These are phyloP conservation scores for Scomber scombrus DNA, from an alignment of 2,113 vertebrate species.

Conservation along the genomic window DNA sequence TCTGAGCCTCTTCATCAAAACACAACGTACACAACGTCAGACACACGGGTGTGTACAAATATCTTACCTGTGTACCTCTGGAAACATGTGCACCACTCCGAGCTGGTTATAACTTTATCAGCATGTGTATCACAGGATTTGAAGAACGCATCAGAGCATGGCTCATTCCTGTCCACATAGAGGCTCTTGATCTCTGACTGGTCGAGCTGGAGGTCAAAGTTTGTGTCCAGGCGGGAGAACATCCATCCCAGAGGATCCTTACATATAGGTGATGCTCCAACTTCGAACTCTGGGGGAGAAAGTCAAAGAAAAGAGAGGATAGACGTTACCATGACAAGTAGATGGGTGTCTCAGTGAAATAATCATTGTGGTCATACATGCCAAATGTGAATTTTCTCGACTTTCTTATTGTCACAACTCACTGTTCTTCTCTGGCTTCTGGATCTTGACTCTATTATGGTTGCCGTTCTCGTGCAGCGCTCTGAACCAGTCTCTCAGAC, in stretches of 20 bases:
- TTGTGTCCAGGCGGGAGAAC: conserved; percentile 96
- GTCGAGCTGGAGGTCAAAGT: conserved; percentile 94
- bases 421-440: conserved; percentile 93
- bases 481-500: conserved; percentile 95
- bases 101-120: conserved; percentile 93
- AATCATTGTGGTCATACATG: not conserved
- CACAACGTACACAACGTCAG: too few relatives aligned
- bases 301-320: not conserved
- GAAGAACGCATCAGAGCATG: conserved; percentile 93
- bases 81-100: conserved; percentile 98
- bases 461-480: conserved; percentile 93
- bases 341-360: not conserved
- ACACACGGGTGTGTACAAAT: too few relatives aligned
- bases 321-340: too few relatives aligned
- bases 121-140: conserved; percentile 92
- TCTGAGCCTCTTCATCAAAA: too few relatives aligned
- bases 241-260: conserved; percentile 98
- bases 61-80: conserved; percentile 95
- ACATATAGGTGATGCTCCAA: conserved; percentile 92
- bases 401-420: conserved; percentile 70
- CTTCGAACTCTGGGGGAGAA: conserved; percentile 88
- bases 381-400: not conserved
- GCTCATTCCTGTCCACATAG: conserved; percentile 93
- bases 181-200: conserved; percentile 94
- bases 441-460: conserved; percentile 90